A percentile compares a stretch with the other conserved stretches of the same genome.
These are phyloP conservation scores for Nycticorax nycticorax DNA, from an alignment of 2,113 vertebrate genomes.

Conservation along the genomic window DNA sequence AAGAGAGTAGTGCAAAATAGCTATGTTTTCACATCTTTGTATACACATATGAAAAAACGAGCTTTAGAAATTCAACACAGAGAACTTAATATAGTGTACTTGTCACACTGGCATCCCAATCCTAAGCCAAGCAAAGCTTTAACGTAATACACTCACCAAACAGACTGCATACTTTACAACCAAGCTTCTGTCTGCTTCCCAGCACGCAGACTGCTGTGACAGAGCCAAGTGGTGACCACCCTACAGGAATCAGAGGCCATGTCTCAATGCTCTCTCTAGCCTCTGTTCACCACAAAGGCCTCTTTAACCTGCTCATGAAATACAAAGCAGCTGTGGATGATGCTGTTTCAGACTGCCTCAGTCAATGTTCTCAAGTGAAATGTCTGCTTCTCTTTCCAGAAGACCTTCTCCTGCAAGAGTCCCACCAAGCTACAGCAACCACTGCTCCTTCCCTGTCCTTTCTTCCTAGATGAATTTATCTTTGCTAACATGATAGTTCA, in stretches of 20 bases:
- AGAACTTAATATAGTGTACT: not conserved
- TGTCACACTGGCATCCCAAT: not conserved
- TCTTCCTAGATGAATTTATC: not conserved
- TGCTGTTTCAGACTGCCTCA: not conserved
- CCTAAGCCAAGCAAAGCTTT: not conserved
- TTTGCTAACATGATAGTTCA: not conserved
- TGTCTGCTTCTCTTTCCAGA: not conserved
- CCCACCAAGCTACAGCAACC: not conserved
- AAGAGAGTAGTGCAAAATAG: not conserved
- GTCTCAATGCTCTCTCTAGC: not conserved
- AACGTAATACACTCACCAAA: not conserved
- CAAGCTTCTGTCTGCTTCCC: not conserved
- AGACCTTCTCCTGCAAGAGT: not conserved
- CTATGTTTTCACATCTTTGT: not conserved
- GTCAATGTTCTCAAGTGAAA: accelerated
- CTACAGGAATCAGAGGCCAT: not conserved
- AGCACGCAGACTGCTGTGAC: not conserved
- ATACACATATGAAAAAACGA: accelerated
- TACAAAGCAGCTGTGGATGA: not conserved
- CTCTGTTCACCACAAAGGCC: not conserved
- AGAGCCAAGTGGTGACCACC: not conserved
- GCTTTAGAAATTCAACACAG: not conserved
- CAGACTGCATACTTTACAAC: not conserved
- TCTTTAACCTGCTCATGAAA: not conserved
- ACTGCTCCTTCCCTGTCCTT: not conserved